A percentile compares a stretch with the other conserved stretches of the same genome.
phyloP scores from a whole-genome alignment of 2,888 invertebrate species.

The Callinectes sapidus region DNA sequence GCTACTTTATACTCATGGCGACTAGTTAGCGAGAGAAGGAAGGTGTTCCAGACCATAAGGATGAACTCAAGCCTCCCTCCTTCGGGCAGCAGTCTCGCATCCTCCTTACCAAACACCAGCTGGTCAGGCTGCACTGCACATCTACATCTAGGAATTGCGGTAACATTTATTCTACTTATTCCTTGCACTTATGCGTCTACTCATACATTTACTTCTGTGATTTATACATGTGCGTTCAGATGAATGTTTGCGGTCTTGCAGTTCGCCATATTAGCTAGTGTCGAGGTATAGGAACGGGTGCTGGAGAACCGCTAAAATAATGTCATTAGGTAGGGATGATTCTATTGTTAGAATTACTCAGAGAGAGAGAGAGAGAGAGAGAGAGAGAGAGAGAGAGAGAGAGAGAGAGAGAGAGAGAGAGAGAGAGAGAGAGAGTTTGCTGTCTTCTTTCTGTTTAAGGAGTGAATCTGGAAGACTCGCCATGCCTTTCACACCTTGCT shows the following conservation, averaged over 20 bases:
- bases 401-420: conserved; percentile 9
- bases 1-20: neutral
- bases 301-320: neutral
- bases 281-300: neutral
- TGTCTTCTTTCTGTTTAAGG: too few relatives aligned
- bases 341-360: neutral
- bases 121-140: neutral
- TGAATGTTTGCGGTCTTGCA: neutral
- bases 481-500: too few relatives aligned
- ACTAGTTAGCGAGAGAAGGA: neutral
- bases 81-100: neutral
- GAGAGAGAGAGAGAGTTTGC: neutral
- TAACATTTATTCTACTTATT: neutral
- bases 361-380: conserved; percentile 25
- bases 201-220: neutral
- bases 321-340: neutral
- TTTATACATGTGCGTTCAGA: neutral
- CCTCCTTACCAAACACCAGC: neutral
- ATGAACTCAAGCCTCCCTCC: neutral
- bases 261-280: neutral
- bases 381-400: conserved; percentile 25
- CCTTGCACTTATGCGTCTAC: neutral
- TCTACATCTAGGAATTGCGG: neutral
- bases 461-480: too few relatives aligned
- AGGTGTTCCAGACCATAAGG: neutral